phyloP scores from a whole-genome alignment of 2,113 vertebrate species.

The Gavialis gangeticus region DNA sequence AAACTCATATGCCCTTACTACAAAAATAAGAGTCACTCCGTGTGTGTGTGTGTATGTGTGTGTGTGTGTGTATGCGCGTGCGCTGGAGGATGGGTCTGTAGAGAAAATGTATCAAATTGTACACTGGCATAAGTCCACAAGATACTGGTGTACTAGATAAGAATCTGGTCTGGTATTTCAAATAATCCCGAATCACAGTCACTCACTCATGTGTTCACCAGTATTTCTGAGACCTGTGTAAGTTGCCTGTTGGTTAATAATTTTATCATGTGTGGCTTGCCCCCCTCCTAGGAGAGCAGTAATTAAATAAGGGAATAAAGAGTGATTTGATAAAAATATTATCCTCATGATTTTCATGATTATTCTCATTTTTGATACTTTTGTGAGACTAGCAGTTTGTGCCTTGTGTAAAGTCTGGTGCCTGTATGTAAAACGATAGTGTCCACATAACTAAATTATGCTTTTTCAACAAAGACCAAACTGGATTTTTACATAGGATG shows the following conservation, averaged over 20 bases:
- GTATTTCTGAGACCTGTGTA: neutral
- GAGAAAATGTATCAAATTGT: neutral
- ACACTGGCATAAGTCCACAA: neutral
- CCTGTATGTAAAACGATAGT: neutral
- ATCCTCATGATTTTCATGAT: neutral
- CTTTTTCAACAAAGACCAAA: neutral
- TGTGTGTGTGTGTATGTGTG: neutral
- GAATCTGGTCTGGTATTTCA: neutral
- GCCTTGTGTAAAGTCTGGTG: neutral
- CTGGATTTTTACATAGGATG: neutral
- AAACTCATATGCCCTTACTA: neutral
- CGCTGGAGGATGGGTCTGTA: rapidly evolving
- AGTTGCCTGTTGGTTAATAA: neutral
- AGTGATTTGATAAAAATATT: neutral
- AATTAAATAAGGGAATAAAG: neutral
- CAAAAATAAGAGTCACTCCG: neutral
- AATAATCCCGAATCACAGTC: neutral
- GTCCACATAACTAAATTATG: neutral
- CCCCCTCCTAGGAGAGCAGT: rapidly evolving
- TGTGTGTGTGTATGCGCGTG: rapidly evolving
- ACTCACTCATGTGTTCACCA: neutral
- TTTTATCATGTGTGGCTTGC: neutral
- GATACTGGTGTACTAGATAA: neutral
- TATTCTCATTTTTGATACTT: neutral
- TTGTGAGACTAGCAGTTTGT: neutral